phyloP scores from a whole-genome alignment of 2,113 vertebrate genomes.

The Baryphthengus martii region DNA sequence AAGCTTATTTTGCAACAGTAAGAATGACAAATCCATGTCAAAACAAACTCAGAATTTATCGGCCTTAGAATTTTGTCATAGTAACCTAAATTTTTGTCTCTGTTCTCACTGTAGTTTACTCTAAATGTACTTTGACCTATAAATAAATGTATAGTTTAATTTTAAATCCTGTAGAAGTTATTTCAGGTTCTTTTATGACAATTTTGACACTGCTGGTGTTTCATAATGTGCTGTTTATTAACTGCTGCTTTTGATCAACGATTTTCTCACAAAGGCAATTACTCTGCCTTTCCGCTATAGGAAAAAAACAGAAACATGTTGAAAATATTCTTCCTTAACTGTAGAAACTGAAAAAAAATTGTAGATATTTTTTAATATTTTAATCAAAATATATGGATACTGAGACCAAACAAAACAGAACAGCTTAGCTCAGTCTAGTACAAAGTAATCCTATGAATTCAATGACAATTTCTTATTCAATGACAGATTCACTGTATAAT shows the following conservation, averaged over 20 bases:
- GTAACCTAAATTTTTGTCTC: background rate
- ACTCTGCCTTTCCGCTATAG: background rate
- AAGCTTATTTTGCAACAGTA: background rate
- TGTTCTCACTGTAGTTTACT: background rate
- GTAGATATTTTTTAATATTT: background rate
- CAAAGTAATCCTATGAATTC: background rate
- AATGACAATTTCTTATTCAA: background rate
- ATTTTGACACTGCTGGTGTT: background rate
- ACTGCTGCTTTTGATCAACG: background rate
- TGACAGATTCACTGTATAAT: background rate
- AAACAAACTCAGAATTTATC: background rate
- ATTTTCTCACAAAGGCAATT: background rate
- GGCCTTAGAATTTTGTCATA: background rate
- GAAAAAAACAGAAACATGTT: background rate
- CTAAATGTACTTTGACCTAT: background rate
- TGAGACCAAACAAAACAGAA: background rate
- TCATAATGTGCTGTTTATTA: background rate
- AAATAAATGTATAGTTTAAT: background rate
- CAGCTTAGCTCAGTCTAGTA: background rate
- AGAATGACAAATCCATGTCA: background rate
- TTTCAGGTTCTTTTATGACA: background rate
- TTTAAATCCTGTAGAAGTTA: background rate
- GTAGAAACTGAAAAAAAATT: background rate
- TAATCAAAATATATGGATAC: background rate
- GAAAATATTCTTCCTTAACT: background rate